A percentile compares a stretch with the other conserved stretches of the same genome.
Conservation (phyloP, 2,113 vertebrate genomes). For the Marmota monax region DNA sequence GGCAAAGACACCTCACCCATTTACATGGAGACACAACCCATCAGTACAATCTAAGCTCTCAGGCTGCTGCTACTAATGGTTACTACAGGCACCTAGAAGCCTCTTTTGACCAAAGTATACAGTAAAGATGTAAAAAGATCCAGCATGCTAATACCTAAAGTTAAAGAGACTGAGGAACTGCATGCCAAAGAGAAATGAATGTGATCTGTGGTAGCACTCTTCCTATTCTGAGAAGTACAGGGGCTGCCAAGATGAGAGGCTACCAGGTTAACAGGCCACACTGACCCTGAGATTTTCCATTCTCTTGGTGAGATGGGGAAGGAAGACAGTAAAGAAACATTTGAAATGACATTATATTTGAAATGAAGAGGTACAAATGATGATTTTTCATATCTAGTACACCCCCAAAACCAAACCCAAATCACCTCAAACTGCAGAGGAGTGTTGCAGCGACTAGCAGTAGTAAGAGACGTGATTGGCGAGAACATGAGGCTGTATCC, state of each 20-base stretch:
- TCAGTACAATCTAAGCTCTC: not conserved
- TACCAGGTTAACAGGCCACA: conserved; percentile 68
- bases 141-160: conserved; percentile 49
- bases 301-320: conserved; percentile 58
- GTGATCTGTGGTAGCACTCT: not conserved
- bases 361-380: conserved; percentile 63
- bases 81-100: not conserved
- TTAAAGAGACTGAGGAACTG: not conserved
- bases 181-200: conserved; percentile 57
- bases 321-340: conserved; percentile 58
- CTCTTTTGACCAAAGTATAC: conserved; percentile 16
- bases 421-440: conserved; percentile 98
- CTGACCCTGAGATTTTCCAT: conserved; percentile 49
- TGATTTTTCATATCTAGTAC: conserved; percentile 48
- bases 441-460: conserved; percentile 97
- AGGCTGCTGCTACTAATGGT: not conserved
- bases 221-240: conserved; percentile 35
- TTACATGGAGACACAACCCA: conserved; percentile 20
- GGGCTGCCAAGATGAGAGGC: conserved; percentile 67
- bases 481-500: conserved; percentile 93
- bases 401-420: conserved; percentile 3
- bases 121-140: conserved; percentile 55
- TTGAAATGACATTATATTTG: conserved; percentile 57
- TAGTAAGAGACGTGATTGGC: conserved; percentile 93
- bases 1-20: conserved; percentile 17